These are phyloP conservation scores for Carettochelys insculpta DNA, from an alignment of 2,113 vertebrate genomes.

Conservation along the genomic window DNA sequence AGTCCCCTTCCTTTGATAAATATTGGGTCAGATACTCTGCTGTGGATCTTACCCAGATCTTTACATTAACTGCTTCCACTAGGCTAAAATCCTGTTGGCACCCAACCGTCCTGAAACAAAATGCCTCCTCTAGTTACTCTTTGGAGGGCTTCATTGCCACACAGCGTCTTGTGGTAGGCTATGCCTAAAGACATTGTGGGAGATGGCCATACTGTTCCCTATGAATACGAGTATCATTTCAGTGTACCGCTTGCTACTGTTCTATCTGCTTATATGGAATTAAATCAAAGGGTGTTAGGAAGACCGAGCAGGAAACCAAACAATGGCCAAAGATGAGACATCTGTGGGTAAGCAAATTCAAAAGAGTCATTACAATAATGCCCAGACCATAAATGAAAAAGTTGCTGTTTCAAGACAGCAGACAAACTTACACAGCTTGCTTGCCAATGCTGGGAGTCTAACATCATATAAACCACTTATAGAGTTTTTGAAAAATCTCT, in stretches of 20 bases:
- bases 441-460: background rate
- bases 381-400: rapidly evolving
- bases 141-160: too few relatives aligned
- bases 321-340: background rate
- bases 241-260: background rate
- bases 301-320: too few relatives aligned
- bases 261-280: background rate
- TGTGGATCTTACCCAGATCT: background rate
- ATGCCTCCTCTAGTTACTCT: too few relatives aligned
- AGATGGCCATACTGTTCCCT: background rate
- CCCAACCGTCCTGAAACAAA: background rate
- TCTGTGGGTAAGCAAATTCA: too few relatives aligned
- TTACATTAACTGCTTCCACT: background rate
- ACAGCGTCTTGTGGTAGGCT: too few relatives aligned
- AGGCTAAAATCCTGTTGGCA: background rate
- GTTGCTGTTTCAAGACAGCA: background rate
- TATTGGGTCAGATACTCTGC: background rate
- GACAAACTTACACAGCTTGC: background rate
- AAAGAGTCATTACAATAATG: background rate
- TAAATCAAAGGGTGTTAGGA: background rate
- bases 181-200: background rate
- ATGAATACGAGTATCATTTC: background rate
- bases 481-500: background rate
- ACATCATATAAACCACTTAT: background rate
- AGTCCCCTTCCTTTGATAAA: background rate